Conservation (phyloP, 2,888 invertebrate genomes). For the Drosophila formosana region DNA sequence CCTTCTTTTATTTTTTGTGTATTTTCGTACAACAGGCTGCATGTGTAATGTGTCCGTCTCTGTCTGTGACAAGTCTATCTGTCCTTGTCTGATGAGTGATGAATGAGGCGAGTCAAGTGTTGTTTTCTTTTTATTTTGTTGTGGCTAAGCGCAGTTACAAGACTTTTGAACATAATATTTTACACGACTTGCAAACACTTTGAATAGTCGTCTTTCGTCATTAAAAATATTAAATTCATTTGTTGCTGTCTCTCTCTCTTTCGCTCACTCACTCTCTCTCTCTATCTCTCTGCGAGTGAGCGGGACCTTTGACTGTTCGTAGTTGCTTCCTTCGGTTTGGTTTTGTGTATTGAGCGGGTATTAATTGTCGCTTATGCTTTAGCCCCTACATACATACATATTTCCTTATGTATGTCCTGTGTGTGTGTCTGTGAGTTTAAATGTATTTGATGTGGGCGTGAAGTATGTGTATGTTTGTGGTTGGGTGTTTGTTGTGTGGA, state of each 20-base stretch:
- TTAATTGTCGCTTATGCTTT: slow-evolving; percentile 10
- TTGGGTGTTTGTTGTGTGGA: slow-evolving; percentile 3
- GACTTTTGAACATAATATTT: slow-evolving; percentile 2
- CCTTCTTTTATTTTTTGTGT: neutral
- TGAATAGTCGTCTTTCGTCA: slow-evolving; percentile 4
- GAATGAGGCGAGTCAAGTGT: neutral
- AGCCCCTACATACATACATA: slow-evolving; percentile 6
- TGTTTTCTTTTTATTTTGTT: neutral
- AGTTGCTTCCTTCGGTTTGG: neutral
- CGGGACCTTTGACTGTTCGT: neutral
- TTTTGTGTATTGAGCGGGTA: neutral
- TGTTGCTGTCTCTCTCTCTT: neutral
- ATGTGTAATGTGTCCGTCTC: slow-evolving; percentile 8
- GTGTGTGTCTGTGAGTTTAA: slow-evolving; percentile 6
- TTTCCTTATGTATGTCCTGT: neutral
- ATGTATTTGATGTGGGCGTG: slow-evolving; percentile 2
- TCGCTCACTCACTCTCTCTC: neutral
- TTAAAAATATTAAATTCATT: neutral
- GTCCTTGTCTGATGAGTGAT: neutral
- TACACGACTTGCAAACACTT: slow-evolving; percentile 4
- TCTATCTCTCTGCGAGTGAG: neutral
- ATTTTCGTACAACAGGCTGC: slow-evolving; percentile 3
- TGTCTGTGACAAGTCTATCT: no score
- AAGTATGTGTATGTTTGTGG: slow-evolving; percentile 7
- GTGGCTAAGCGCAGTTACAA: slow-evolving; percentile 11